Base-by-base conservation (phyloP, 2,888 invertebrate species). In the Dicycla oo region DNA sequence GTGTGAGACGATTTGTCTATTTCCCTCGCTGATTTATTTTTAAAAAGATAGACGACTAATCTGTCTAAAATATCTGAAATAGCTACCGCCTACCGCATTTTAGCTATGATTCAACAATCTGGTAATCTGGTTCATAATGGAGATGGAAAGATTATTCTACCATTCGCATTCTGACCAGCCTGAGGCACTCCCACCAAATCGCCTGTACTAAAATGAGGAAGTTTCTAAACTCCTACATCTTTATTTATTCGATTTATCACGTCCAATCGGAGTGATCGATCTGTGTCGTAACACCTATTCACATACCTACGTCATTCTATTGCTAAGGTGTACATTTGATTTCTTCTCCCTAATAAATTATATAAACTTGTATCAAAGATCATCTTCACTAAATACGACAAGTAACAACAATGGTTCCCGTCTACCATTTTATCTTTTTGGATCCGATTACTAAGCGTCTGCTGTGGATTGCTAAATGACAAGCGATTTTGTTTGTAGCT, bases 1-100 rank as follows among this genome's bases (percentile, higher is more conserved):
- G 87, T 84, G 89, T 84, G 82, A 74, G 76, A 75, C 79, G 79
- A 89, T 90, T 88, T 89, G 85, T 90, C 89, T 87, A 84, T 87
- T 88, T 87, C 82, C 67, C 68, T 64, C 40, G 65, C 73, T 86
- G 86, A 88, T 85, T 88, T 84, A 88, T 87, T 87, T 86, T 69
- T 65, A 67, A 64, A 71, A 69, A 82, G 77, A 77, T 58, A 69
- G 51, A 51, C 54, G 64, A 60, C 54, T 73, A 47, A 79, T 30
- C 57, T 68, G 69, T 69, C 66, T 57, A 63, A 54, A 82, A 78
- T 78, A 71, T 68, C 57, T 81, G 73, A 68, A 70, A 81, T 77
- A 51, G 81, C 77, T 85, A 69, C 73, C 73, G 73, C 66, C 77
- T 85, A 69, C 73, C 73, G 73, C 66, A 67, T 75, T 77, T 81